phyloP scores from a whole-genome alignment of 2,888 invertebrate species.

The Dicyrtoma fusca region DNA sequence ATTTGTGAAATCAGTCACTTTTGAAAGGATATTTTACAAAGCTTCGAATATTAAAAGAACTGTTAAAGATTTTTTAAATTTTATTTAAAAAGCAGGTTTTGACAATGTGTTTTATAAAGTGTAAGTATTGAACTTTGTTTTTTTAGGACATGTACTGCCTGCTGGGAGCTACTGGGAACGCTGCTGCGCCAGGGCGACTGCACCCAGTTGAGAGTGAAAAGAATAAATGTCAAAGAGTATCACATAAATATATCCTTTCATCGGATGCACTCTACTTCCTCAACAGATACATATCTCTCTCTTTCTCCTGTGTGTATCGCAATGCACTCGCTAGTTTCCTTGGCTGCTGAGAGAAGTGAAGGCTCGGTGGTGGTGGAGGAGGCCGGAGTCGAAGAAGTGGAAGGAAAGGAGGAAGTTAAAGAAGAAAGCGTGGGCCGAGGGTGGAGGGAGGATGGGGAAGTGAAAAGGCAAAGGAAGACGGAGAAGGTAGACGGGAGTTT shows the following conservation, averaged over 20 bases:
- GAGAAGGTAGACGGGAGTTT: conserved; percentile 10
- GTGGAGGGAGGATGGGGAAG: background rate
- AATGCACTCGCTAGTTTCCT: background rate
- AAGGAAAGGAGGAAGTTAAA: background rate
- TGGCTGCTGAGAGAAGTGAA: conserved; percentile 3
- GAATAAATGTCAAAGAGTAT: conserved; percentile 5
- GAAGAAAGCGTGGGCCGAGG: background rate
- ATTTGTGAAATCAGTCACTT: too few relatives aligned
- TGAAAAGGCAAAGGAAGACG: too few relatives aligned
- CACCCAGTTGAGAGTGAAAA: background rate
- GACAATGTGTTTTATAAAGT: too few relatives aligned
- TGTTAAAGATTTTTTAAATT: too few relatives aligned
- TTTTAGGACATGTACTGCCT: too few relatives aligned
- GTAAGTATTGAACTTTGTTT: too few relatives aligned
- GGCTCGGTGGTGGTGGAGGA: background rate
- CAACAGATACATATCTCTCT: background rate
- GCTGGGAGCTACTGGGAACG: too few relatives aligned
- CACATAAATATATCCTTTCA: background rate
- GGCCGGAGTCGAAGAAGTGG: background rate
- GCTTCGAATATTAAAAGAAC: too few relatives aligned
- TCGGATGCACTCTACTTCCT: background rate
- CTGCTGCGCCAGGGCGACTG: background rate
- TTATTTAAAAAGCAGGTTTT: too few relatives aligned
- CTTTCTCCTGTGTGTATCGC: background rate
- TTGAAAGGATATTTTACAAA: too few relatives aligned